phyloP scores from a whole-genome alignment of 2,113 vertebrate genomes.

The Dicaeum eximium region DNA sequence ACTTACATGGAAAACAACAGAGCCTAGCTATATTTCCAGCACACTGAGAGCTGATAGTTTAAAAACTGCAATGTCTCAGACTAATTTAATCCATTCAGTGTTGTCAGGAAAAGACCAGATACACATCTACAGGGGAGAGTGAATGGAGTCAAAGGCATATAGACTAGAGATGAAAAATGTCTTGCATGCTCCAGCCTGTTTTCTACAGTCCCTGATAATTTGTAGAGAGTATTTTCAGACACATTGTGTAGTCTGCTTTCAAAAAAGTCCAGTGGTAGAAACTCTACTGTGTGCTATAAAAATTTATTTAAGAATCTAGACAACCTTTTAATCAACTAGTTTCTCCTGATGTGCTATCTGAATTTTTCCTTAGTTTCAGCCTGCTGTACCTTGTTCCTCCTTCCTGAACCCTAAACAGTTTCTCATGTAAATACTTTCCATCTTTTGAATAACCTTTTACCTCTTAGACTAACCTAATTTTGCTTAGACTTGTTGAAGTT shows the following conservation, averaged over 20 bases:
- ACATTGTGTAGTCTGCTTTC: neutral
- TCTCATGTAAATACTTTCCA: neutral
- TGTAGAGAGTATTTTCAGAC: neutral
- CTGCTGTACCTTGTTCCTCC: neutral
- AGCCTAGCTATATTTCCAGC: neutral
- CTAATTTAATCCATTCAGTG: neutral
- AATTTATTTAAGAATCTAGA: neutral
- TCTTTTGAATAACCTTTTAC: neutral
- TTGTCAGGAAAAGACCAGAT: neutral
- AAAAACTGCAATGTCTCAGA: neutral
- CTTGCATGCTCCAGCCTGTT: neutral
- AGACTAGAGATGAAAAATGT: neutral
- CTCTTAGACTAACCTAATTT: neutral
- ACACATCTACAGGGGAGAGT: neutral
- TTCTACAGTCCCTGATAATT: neutral
- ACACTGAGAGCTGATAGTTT: neutral
- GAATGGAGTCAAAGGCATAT: neutral
- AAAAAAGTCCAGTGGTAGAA: neutral
- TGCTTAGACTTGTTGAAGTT: constrained; percentile 13
- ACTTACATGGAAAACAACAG: constrained; percentile 39
- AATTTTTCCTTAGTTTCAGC: constrained; percentile 6
- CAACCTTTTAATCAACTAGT: neutral
- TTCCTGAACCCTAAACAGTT: neutral
- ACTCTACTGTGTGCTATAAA: neutral
- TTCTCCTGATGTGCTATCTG: neutral